These are phyloP conservation scores for Caenorhabditis angaria DNA, from an alignment of 2,888 invertebrate genomes.

Conservation along the genomic window DNA sequence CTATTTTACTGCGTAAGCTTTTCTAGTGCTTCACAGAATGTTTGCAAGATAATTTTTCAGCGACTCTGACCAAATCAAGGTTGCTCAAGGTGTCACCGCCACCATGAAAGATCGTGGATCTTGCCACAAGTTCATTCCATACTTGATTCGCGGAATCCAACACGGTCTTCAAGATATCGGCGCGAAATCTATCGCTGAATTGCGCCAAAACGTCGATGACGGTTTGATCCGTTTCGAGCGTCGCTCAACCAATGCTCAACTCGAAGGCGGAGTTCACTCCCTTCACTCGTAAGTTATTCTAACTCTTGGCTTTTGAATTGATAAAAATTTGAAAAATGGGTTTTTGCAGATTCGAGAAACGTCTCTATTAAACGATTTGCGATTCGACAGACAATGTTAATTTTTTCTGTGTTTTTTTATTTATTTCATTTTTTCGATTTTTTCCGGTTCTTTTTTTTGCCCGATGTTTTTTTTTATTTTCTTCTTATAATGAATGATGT, in stretches of 20 bases:
- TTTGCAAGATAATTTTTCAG: slow-evolving; percentile 75
- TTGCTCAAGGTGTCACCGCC: slow-evolving; percentile 98
- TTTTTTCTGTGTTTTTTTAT: background rate
- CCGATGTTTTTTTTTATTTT: background rate
- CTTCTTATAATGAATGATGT: background rate
- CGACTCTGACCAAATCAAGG: slow-evolving; percentile 92
- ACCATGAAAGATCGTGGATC: slow-evolving; percentile 98
- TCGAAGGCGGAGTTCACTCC: slow-evolving; percentile 97
- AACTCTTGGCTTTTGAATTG: background rate
- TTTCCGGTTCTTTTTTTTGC: too few species aligned
- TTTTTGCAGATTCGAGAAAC: slow-evolving; percentile 42
- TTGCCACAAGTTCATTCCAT: slow-evolving; percentile 91
- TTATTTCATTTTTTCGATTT: too few species aligned
- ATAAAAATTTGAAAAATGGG: background rate
- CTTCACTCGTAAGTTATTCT: slow-evolving; percentile 84
- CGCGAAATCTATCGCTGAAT: slow-evolving; percentile 59
- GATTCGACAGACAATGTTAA: too few species aligned
- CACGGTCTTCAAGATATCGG: slow-evolving; percentile 98
- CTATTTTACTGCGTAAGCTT: slow-evolving; percentile 69
- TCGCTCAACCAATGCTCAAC: slow-evolving; percentile 91
- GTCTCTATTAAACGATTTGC: slow-evolving; percentile 36
- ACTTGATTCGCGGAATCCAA: slow-evolving; percentile 90
- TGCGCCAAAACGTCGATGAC: slow-evolving; percentile 81
- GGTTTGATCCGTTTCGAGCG: slow-evolving; percentile 94
- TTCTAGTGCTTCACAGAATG: background rate